phyloP scores from a whole-genome alignment of 2,888 invertebrate species.

The Venustoraphidia nigricollis region DNA sequence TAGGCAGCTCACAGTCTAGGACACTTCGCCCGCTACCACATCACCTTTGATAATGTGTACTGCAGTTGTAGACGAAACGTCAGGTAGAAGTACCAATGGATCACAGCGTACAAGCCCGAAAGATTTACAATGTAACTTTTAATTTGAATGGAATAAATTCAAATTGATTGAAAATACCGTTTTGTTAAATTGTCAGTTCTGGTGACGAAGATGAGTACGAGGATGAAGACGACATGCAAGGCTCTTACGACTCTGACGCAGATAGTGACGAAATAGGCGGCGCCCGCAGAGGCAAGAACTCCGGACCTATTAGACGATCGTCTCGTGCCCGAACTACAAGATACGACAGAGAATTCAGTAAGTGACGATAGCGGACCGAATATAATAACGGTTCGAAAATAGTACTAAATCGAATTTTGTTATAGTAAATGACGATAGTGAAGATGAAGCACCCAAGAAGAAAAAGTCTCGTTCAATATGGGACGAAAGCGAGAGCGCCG shows the following conservation, averaged over 20 bases:
- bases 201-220: slow-evolving; percentile 41
- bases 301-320: slow-evolving; percentile 34
- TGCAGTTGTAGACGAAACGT: no score
- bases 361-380: slow-evolving; percentile 15
- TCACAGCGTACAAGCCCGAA: no score
- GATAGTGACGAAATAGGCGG: slow-evolving; percentile 36
- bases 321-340: slow-evolving; percentile 32
- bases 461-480: slow-evolving; percentile 42
- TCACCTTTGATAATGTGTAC: no score
- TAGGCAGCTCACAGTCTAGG: no score
- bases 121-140: no score
- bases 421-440: slow-evolving; percentile 36
- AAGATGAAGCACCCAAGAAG: slow-evolving; percentile 35
- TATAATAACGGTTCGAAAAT: background rate
- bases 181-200: slow-evolving; percentile 16
- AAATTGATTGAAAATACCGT: background rate
- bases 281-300: slow-evolving; percentile 27
- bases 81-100: no score
- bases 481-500: slow-evolving; percentile 41
- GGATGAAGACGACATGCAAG: slow-evolving; percentile 32
- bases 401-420: background rate
- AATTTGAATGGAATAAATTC: background rate
- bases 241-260: slow-evolving; percentile 24
- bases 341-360: slow-evolving; percentile 40
- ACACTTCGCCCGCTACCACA: no score